Conservation (phyloP, 2,113 vertebrate genomes). For the Emydura subglobosa region DNA sequence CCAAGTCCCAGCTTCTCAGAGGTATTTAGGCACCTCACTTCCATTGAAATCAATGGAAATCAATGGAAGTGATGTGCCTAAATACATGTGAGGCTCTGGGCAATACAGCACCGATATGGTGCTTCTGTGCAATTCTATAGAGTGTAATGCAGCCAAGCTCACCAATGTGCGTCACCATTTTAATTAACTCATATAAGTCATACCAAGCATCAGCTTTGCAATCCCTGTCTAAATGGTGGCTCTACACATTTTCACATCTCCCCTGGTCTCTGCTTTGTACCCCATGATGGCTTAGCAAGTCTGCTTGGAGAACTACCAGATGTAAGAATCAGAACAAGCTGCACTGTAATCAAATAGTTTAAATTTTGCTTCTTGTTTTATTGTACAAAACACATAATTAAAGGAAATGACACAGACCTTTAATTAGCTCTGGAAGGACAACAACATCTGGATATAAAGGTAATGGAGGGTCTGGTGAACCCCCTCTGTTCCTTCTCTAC, state of each 20-base stretch:
- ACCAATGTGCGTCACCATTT: accelerated
- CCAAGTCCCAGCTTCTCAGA: not conserved
- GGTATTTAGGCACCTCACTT: too few species aligned
- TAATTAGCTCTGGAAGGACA: conserved; percentile 26
- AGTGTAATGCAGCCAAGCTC: not conserved
- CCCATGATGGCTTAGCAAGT: not conserved
- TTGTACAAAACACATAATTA: not conserved
- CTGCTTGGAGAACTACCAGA: not conserved
- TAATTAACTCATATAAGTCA: not conserved
- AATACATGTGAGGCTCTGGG: not conserved
- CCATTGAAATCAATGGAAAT: too few species aligned
- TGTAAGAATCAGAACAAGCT: not conserved
- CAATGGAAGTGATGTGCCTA: not conserved
- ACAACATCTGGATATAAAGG: conserved; percentile 42
- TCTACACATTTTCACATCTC: not conserved
- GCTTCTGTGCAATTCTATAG: not conserved
- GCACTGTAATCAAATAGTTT: not conserved
- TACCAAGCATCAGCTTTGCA: not conserved
- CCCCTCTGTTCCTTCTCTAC: too few species aligned
- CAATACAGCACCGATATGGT: not conserved
- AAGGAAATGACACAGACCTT: conserved; percentile 28
- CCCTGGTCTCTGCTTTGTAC: not conserved
- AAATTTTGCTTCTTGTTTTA: conserved; percentile 28
- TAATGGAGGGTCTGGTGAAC: conserved; percentile 41
- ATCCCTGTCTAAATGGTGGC: not conserved